These are phyloP conservation scores for Hybognathus amarus DNA, from an alignment of 2,797 vertebrate genomes.

Conservation along the genomic window DNA sequence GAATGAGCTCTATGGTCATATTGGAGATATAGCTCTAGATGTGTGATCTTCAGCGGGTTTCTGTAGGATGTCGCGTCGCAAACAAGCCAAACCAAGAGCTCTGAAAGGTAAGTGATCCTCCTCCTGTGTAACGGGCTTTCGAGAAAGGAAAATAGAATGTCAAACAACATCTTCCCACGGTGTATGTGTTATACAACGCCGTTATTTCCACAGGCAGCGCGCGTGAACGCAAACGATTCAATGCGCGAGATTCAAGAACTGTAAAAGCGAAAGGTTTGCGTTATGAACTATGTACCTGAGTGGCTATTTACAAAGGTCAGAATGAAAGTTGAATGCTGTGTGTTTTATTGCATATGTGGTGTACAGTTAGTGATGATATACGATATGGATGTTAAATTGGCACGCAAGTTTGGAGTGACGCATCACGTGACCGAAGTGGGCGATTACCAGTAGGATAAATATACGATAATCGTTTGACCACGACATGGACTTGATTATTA, in stretches of 20 bases:
- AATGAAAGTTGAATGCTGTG: background rate
- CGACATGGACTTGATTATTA: background rate
- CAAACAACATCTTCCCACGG: constrained; percentile 14
- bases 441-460: background rate
- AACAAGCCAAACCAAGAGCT: constrained; percentile 99
- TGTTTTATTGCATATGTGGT: background rate
- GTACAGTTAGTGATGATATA: background rate
- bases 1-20: constrained; percentile 40
- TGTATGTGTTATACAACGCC: constrained; percentile 9
- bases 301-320: background rate
- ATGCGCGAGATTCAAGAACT: background rate
- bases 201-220: background rate
- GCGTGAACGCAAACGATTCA: background rate
- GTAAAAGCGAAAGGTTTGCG: background rate
- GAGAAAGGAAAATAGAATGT: constrained; percentile 43
- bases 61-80: constrained; percentile 99
- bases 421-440: constrained; percentile 81
- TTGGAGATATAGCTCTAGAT: constrained; percentile 74
- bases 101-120: constrained; percentile 92
- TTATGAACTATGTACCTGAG: background rate
- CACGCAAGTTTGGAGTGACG: constrained; percentile 80
- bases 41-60: constrained; percentile 86
- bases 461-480: background rate
- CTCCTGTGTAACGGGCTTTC: constrained; percentile 57
- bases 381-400: constrained; percentile 69